Evolutionary conservation across 2,797 vertebrate species (phyloP).

Genomic region (Malurus leucopterus): DNA sequence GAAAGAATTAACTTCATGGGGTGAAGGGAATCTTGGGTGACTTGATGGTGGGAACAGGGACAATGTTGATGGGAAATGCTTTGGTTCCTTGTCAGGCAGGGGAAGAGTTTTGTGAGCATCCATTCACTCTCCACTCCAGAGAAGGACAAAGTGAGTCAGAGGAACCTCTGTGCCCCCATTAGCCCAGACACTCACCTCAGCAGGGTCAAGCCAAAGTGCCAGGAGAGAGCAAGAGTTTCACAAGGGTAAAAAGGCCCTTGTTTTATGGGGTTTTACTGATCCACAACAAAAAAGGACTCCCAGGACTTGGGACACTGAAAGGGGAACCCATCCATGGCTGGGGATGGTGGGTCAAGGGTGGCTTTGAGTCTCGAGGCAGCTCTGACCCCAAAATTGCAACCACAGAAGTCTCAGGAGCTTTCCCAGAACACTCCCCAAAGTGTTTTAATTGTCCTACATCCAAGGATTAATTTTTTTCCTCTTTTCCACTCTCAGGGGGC

Average conservation of each 20-base stretch:
- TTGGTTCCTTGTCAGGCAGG: neutral
- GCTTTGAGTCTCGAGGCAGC: neutral
- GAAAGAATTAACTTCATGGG: neutral
- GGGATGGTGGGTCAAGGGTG: neutral
- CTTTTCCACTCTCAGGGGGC: neutral
- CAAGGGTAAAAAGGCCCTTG: no score
- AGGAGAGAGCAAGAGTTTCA: no score
- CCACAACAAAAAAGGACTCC: neutral
- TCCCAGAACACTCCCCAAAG: neutral
- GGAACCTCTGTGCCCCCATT: neutral
- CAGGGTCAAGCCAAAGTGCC: neutral
- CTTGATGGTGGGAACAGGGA: neutral
- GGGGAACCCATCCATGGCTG: neutral
- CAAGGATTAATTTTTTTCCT: neutral
- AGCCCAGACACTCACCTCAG: neutral
- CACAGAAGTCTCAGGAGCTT: neutral
- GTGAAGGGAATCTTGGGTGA: neutral
- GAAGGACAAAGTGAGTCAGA: neutral
- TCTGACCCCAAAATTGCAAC: neutral
- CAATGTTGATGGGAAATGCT: neutral
- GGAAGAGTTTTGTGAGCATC: neutral
- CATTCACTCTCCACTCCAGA: neutral
- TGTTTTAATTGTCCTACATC: neutral
- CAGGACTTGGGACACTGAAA: rapidly evolving
- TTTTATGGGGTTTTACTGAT: no score